Percentiles rank a stretch among this genome's conserved stretches.
Evolutionary conservation across 1,140 invertebrate species (phyloP).

Genomic region (Agrypnia vestita): DNA sequence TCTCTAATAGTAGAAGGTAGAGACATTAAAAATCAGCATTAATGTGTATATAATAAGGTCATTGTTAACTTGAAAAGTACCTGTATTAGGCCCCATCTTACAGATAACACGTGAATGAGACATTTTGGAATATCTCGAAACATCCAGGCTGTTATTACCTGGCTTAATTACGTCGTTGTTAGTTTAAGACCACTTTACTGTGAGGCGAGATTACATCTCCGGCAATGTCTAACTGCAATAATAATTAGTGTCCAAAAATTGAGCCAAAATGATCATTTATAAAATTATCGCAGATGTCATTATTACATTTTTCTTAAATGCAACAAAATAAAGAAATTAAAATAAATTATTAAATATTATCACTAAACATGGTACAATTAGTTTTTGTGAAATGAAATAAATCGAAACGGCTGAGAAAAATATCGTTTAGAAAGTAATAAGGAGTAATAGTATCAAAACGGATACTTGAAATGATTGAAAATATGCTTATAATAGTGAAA

Average conservation of each 20-base stretch:
- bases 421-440: no score
- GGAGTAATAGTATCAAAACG: no score
- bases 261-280: background rate
- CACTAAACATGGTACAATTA: no score
- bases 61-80: constrained; percentile 17
- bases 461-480: no score
- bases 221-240: background rate
- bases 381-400: no score
- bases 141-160: background rate
- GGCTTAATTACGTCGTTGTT: constrained; percentile 22
- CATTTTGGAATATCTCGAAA: constrained; percentile 1
- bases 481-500: no score
- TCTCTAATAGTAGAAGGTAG: no score
- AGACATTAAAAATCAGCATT: background rate
- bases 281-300: background rate
- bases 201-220: background rate
- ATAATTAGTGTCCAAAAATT: constrained; percentile 9
- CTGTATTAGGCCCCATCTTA: background rate
- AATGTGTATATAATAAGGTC: constrained; percentile 46
- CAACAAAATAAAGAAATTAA: no score
- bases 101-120: constrained; percentile 10
- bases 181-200: background rate
- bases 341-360: no score
- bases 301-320: no score
- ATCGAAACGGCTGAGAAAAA: no score